Conservation (phyloP, 2,113 vertebrate genomes). For the Felis chaus region DNA sequence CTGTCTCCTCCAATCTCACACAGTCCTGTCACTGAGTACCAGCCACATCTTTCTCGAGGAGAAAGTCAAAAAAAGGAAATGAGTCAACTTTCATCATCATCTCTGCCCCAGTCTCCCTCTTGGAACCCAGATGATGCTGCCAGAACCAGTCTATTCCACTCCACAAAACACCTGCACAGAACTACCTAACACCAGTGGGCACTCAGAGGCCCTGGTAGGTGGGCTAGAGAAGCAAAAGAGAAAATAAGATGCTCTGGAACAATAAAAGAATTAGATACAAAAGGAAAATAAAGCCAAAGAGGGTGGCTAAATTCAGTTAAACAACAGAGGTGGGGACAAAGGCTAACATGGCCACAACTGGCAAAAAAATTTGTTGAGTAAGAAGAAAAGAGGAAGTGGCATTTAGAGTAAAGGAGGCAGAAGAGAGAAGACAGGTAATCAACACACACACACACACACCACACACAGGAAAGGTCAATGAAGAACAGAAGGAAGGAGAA, state of each 20-base stretch:
- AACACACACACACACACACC: neutral
- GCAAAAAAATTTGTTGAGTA: neutral
- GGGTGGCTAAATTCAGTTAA: neutral
- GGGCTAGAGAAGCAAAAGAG: neutral
- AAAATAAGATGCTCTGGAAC: neutral
- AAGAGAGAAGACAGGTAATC: neutral
- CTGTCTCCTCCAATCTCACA: neutral
- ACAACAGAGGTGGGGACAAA: neutral
- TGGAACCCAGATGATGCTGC: neutral
- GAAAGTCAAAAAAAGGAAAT: neutral
- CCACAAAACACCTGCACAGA: neutral
- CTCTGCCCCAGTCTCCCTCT: neutral
- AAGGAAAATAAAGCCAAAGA: neutral
- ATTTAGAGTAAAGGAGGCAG: neutral
- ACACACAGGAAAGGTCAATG: neutral
- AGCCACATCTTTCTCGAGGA: neutral
- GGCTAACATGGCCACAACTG: neutral
- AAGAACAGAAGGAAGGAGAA: neutral
- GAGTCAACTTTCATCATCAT: neutral
- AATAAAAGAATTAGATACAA: neutral
- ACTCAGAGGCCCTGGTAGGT: neutral
- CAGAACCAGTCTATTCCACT: neutral
- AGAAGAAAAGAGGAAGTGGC: neutral
- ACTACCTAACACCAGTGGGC: no score
- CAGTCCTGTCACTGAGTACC: fast-evolving